Evolutionary conservation across 2,113 vertebrate genomes (phyloP), one percentile per base, ranked within the genome.

Genomic region (Zosterops lateralis): DNA sequence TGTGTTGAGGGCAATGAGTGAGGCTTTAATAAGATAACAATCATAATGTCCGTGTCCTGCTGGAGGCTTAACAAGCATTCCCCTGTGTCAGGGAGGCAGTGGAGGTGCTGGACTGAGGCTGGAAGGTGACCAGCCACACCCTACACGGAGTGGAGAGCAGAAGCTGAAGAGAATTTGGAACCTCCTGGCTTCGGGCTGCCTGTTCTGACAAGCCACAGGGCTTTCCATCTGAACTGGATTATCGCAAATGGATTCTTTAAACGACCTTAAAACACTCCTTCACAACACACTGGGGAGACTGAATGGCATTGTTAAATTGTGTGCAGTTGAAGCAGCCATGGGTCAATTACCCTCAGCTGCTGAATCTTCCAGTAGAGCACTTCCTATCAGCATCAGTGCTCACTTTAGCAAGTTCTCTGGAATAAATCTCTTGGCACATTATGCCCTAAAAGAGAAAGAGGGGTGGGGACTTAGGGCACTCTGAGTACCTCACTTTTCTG

Each of bases 111-210:
- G 50, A 48, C 40, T 76, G 8, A 20, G n/a, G 20, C 67, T 84
- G 76, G 40, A 57, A 58, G 31, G 51, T 31, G 65, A 51, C 47
- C 31, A 73, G 26, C 50, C 36, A 81, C 38, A 21, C 31, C 18
- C 36, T 34, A 8, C 24, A 48, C 0, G 0, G 24, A n/a, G 26
- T 1, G 10, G 20, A 65, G 0, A 58, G 32, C 0, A 0, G 38
- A 74, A 77, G 34, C 14, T 54, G 51, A 92, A 62, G 2, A 84
- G 70, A 72, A 85, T 64, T 78, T 57, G 70, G 45, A 72, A 29
- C 12, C n/a, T 79, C 40, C 61, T 45, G 50, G n/a, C 57, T 74
- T 47, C 40, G 32, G 84, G 70, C 66, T 80, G 32, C 25, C 74
- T 77, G 26, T 42, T 92, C 58, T 75, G 42, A 57, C 32, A 68